These are phyloP conservation scores for Drosophila rellima DNA, from an alignment of 2,888 invertebrate genomes.

Conservation along the genomic window DNA sequence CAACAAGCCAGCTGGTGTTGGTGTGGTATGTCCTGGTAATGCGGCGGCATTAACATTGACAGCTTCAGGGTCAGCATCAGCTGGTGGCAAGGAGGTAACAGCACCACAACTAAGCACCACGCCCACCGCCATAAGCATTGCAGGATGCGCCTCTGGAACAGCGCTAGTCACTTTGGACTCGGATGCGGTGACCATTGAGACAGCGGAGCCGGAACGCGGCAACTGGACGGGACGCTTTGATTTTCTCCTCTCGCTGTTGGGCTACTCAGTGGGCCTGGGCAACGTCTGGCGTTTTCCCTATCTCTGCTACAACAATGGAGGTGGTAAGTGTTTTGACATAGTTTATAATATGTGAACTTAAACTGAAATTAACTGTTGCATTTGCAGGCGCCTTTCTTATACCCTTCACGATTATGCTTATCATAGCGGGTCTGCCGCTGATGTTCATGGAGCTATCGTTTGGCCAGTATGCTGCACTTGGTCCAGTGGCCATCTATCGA, in stretches of 20 bases:
- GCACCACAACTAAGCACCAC: constrained; percentile 63
- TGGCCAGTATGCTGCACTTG: constrained; percentile 92
- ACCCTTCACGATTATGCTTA: constrained; percentile 92
- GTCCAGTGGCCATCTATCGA: constrained; percentile 92
- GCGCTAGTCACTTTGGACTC: constrained; percentile 79
- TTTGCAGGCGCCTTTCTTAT: constrained; percentile 91
- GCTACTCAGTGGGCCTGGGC: constrained; percentile 91
- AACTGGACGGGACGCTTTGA: constrained; percentile 92
- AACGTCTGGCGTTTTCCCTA: constrained; percentile 92
- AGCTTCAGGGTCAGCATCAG: constrained; percentile 24
- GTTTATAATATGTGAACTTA: background rate
- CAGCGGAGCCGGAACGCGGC: constrained; percentile 87
- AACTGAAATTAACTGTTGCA: background rate
- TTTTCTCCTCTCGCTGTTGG: constrained; percentile 90
- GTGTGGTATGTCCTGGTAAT: constrained; percentile 60
- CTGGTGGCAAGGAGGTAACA: constrained; percentile 36
- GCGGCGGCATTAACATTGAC: constrained; percentile 55
- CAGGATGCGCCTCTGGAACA: constrained; percentile 83
- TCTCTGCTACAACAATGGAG: constrained; percentile 91
- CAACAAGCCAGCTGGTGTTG: constrained; percentile 36
- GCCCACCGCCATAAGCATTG: constrained; percentile 74
- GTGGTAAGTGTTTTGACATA: constrained; percentile 86
- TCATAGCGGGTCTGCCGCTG: constrained; percentile 92
- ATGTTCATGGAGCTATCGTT: constrained; percentile 95
- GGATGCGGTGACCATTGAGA: constrained; percentile 42